phyloP scores from a whole-genome alignment of 2,888 invertebrate species.

The Ectemnius cavifrons region DNA sequence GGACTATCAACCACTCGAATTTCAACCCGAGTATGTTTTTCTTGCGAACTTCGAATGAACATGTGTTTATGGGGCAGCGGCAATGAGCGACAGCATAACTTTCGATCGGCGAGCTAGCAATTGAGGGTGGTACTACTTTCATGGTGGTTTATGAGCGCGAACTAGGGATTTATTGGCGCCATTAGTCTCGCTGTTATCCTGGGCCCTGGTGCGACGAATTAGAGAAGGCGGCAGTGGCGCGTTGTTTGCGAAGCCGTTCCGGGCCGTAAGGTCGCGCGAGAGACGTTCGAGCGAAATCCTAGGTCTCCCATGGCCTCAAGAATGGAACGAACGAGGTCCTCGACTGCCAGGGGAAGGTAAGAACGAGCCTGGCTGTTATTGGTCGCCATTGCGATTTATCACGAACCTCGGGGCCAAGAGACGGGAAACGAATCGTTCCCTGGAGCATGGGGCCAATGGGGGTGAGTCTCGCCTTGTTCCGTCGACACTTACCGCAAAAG shows the following conservation, averaged over 20 bases:
- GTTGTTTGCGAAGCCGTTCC: slow-evolving; percentile 23
- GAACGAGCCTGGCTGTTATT: slow-evolving; percentile 54
- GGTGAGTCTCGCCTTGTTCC: slow-evolving; percentile 45
- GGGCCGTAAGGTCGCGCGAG: slow-evolving; percentile 11
- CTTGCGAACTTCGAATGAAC: neutral
- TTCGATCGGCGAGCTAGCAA: neutral
- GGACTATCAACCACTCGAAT: no score
- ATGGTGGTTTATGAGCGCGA: slow-evolving; percentile 37
- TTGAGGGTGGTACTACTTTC: slow-evolving; percentile 15
- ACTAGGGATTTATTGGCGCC: slow-evolving; percentile 50
- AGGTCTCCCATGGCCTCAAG: slow-evolving; percentile 36
- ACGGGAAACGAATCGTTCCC: slow-evolving; percentile 71
- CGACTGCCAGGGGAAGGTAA: slow-evolving; percentile 38
- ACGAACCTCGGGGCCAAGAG: slow-evolving; percentile 54
- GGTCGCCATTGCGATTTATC: slow-evolving; percentile 70
- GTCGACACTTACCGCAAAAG: slow-evolving; percentile 55
- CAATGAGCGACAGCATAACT: neutral
- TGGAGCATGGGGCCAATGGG: slow-evolving; percentile 58
- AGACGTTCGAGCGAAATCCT: neutral
- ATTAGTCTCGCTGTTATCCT: slow-evolving; percentile 45
- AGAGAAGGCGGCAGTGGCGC: slow-evolving; percentile 15
- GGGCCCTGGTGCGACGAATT: slow-evolving; percentile 29
- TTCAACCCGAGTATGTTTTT: neutral
- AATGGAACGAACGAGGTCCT: slow-evolving; percentile 42
- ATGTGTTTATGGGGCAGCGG: no score